Evolutionary conservation across 2,797 vertebrate genomes (phyloP).

Genomic region (Schizopygopsis malacanthus): DNA sequence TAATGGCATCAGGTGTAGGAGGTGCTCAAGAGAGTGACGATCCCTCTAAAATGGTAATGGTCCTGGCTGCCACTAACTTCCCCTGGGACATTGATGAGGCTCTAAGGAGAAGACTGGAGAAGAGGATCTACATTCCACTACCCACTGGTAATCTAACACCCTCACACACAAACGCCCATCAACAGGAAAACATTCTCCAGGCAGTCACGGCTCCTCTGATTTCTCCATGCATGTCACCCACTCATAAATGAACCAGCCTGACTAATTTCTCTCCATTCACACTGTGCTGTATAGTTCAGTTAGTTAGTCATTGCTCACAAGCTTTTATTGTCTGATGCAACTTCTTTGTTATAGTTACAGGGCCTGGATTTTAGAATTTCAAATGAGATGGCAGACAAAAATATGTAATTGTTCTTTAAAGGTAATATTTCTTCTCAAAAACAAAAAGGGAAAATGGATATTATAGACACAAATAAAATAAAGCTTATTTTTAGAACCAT

Average conservation of each 20-base stretch:
- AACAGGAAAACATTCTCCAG: conserved; percentile 24
- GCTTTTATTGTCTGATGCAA: conserved; percentile 27
- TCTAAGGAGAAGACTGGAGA: conserved; percentile 92
- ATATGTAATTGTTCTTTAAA: background rate
- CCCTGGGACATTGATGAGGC: conserved; percentile 99
- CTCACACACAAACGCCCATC: conserved; percentile 42
- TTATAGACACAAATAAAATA: background rate
- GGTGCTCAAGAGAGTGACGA: conserved; percentile 93
- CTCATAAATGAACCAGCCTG: conserved; percentile 23
- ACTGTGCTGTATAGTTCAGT: background rate
- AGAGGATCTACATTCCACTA: conserved; percentile 95
- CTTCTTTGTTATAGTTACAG: conserved; percentile 19
- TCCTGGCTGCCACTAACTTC: conserved; percentile 97
- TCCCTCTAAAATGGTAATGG: conserved; percentile 99
- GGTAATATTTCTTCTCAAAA: background rate
- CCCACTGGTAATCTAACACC: conserved; percentile 85
- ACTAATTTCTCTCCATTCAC: conserved; percentile 22
- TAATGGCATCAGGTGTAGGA: conserved; percentile 84
- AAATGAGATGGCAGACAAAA: background rate
- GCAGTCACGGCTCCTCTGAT: conserved; percentile 29
- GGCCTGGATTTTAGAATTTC: conserved; percentile 8
- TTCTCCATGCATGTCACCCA: conserved; percentile 28
- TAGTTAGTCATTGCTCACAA: conserved; percentile 10
- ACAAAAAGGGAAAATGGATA: background rate
- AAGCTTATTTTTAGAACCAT: background rate